Evolutionary conservation across 2,888 invertebrate genomes (phyloP).

Genomic region (Idaea dimidiata): DNA sequence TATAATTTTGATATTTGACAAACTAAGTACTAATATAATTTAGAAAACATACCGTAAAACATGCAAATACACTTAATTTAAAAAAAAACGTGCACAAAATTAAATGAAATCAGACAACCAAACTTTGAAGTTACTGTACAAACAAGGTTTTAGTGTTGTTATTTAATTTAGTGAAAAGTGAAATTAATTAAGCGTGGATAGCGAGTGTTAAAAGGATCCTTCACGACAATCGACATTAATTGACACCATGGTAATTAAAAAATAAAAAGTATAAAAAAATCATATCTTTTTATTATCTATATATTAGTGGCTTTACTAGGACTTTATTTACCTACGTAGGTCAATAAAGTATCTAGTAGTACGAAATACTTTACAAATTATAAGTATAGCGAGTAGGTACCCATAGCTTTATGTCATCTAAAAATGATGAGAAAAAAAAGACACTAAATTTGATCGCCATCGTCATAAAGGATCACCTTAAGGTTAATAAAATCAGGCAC

Average conservation of each 20-base stretch:
- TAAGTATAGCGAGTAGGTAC: no score
- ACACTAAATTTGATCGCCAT: background rate
- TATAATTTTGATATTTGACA: constrained; percentile 59
- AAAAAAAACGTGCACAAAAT: constrained; percentile 66
- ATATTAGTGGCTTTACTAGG: no score
- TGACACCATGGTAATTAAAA: background rate
- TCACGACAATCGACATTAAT: background rate
- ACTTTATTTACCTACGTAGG: no score
- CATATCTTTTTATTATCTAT: no score
- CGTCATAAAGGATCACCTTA: background rate
- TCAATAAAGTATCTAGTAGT: no score
- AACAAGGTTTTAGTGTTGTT: constrained; percentile 4
- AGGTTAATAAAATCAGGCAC: constrained; percentile 37
- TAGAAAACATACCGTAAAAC: constrained; percentile 51
- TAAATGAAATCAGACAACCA: constrained; percentile 69
- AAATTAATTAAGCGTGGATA: constrained; percentile 39
- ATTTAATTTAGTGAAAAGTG: constrained; percentile 22
- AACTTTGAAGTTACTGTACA: constrained; percentile 16
- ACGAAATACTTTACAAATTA: no score
- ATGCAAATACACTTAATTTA: constrained; percentile 26
- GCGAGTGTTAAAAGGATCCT: constrained; percentile 25
- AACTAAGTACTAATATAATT: constrained; percentile 23
- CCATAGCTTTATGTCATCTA: no score
- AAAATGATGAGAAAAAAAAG: no score
- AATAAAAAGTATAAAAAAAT: no score